Evolutionary conservation across 2,888 invertebrate species (phyloP), one percentile per base, ranked within the genome.

Genomic region (Uropetala carovei): DNA sequence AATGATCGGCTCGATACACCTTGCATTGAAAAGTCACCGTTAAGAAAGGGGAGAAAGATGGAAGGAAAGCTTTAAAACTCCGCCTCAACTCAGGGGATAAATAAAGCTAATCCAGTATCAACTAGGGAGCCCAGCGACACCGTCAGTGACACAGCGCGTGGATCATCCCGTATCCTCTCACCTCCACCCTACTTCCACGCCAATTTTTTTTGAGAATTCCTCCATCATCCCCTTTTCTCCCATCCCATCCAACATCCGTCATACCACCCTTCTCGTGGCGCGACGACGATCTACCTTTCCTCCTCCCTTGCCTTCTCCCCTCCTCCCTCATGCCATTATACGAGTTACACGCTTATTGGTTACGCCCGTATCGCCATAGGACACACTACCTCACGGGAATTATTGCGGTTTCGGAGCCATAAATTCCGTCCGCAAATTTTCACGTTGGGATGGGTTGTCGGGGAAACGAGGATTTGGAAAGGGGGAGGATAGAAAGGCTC

Each of bases 371-470:
- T 83, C 83, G 83, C 83, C 83, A 43, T 57, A 57, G 43, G 56
- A 83, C 83, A 83, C 56, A 83, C 83, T 83, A 43, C 75, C 75
- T 83, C 56, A 57, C 83, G 83, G 56, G 83, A 83, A 83, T 83
- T 83, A 83, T 57, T 43, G 83, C 83, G 56, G 83, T 57, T 57
- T 43, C 43, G 83, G 83, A 83, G 83, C 83, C 83, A 83, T 83
- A 83, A 83, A 83, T 83, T 57, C 83, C 13, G 83, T 16, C 83
- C 83, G 43, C 83, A 83, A 83, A 83, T 83, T 83, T 83, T 83
- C 83, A 83, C 83, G 83, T 57, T 56, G 56, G 83, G 18, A 18
- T 83, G 83, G 56, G 30, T 57, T 43, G 83, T 30, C 83, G n/a
- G 56, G 83, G 43, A 43, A 57, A 83, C 56, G 56, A 7, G 16